These are phyloP conservation scores for Cantharis rufa DNA, from an alignment of 2,888 invertebrate species.

Conservation along the genomic window DNA sequence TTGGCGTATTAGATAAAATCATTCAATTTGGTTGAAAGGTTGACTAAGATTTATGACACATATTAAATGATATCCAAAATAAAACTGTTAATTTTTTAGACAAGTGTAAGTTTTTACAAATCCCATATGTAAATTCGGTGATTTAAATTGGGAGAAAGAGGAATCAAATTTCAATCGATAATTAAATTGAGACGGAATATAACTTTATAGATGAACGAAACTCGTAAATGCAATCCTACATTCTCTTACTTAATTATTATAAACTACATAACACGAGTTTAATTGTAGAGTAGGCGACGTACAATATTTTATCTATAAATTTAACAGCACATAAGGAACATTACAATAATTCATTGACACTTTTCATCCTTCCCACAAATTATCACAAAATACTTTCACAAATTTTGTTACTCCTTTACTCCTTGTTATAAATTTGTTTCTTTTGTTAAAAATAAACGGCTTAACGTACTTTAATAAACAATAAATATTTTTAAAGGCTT, in stretches of 20 bases:
- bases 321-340: slow-evolving; percentile 2
- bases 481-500: background rate
- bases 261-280: slow-evolving; percentile 8
- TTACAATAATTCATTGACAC: slow-evolving; percentile 11
- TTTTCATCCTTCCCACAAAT: slow-evolving; percentile 1
- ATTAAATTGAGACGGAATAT: background rate
- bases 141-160: background rate
- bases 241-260: slow-evolving; percentile 8
- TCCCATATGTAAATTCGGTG: background rate
- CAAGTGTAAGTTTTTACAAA: background rate
- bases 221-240: slow-evolving; percentile 11
- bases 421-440: slow-evolving; percentile 14
- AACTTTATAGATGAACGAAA: background rate
- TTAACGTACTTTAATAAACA: slow-evolving; percentile 9
- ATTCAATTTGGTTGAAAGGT: background rate
- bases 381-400: slow-evolving; percentile 12
- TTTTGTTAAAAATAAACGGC: slow-evolving; percentile 13
- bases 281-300: slow-evolving; percentile 17
- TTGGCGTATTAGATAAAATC: background rate
- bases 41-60: background rate
- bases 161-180: background rate
- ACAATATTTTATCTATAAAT: slow-evolving; percentile 15
- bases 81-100: background rate
- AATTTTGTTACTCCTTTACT: background rate
- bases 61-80: background rate